Evolutionary conservation across 2,113 vertebrate genomes (phyloP).

Genomic region (Shinisaurus crocodilurus): DNA sequence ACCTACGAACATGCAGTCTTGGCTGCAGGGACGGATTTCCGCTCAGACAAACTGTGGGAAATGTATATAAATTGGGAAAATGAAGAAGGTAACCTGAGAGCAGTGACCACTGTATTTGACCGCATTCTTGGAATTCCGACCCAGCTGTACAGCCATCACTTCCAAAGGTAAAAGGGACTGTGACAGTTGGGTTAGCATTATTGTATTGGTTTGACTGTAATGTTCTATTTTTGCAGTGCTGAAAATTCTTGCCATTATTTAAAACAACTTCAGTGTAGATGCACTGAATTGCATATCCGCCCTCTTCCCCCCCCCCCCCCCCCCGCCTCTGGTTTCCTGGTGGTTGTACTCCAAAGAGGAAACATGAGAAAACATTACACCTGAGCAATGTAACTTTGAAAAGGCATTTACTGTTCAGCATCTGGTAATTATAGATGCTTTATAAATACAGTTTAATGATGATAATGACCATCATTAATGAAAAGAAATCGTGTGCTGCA

Average conservation of each 20-base stretch:
- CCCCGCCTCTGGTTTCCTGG: too few relatives aligned
- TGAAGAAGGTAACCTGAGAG: conserved; percentile 88
- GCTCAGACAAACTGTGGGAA: conserved; percentile 98
- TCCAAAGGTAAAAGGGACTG: conserved; percentile 87
- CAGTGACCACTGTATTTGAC: conserved; percentile 94
- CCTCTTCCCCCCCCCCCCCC: neutral
- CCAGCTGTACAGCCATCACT: conserved; percentile 95
- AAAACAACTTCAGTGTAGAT: neutral
- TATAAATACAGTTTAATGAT: neutral
- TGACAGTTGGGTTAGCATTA: neutral
- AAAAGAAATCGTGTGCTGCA: neutral
- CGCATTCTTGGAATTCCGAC: conserved; percentile 96
- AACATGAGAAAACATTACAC: neutral
- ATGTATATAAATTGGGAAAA: conserved; percentile 95
- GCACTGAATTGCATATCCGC: neutral
- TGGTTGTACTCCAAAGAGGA: neutral
- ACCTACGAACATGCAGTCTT: conserved; percentile 94
- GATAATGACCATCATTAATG: neutral
- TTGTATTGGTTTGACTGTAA: neutral
- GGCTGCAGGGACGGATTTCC: conserved; percentile 96
- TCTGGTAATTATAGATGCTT: neutral
- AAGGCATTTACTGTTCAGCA: neutral
- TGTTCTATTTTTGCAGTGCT: neutral
- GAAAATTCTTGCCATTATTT: neutral
- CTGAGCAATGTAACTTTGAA: neutral